Percentiles rank a stretch among this genome's conserved stretches.
Evolutionary conservation across 2,113 vertebrate genomes (phyloP).

Genomic region (Phocoena sinus): DNA sequence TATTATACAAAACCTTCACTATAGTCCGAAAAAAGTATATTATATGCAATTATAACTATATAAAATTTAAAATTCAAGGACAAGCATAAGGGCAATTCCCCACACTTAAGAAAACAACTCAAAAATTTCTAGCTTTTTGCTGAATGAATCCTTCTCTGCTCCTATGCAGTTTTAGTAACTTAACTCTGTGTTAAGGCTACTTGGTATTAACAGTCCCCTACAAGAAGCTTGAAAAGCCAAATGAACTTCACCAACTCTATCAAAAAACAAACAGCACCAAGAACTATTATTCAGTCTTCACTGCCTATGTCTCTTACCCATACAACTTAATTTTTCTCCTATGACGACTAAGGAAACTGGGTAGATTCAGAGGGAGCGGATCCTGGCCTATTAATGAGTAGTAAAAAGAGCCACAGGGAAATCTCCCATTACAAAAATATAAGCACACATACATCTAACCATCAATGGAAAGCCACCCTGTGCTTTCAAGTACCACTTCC

Average conservation of each 20-base stretch:
- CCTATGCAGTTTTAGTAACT: background rate
- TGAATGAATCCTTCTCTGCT: background rate
- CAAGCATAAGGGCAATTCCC: background rate
- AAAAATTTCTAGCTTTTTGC: background rate
- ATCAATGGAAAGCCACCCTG: background rate
- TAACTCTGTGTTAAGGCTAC: background rate
- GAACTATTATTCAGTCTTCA: background rate
- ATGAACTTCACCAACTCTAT: background rate
- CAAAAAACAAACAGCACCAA: background rate
- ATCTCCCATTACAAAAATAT: background rate
- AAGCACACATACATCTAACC: background rate
- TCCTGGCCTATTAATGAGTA: background rate
- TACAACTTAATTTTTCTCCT: background rate
- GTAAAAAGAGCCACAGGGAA: background rate
- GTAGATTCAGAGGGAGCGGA: background rate
- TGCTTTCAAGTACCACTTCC: background rate
- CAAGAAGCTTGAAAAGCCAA: background rate
- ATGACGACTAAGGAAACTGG: background rate
- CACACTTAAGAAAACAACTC: background rate
- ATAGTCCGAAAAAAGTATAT: background rate
- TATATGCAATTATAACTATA: background rate
- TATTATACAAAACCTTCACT: background rate
- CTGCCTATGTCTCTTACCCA: background rate
- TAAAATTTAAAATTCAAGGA: conserved; percentile 20
- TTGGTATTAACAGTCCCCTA: background rate